phyloP scores from a whole-genome alignment of 2,113 vertebrate species.

The Dendropsophus ebraccatus region DNA sequence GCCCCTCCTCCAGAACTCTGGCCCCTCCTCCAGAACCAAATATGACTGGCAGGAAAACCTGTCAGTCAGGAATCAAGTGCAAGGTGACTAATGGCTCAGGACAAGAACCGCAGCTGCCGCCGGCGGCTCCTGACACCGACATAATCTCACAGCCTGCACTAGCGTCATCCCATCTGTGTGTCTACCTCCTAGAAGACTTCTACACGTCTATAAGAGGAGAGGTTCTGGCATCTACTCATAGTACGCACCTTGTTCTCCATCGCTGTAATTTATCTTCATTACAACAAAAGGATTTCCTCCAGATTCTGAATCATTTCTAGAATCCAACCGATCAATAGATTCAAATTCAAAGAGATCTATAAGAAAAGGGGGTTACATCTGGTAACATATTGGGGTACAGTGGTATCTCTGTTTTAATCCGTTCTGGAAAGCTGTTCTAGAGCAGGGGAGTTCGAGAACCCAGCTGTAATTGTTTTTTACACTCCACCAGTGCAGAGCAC shows the following conservation, averaged over 20 bases:
- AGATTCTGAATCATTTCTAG: conserved; percentile 10
- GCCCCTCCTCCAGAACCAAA: no score
- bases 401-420: no score
- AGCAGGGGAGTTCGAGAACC: no score
- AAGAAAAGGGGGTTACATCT: not conserved
- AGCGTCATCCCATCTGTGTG: not conserved
- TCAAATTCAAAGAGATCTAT: conserved; percentile 40
- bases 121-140: not conserved
- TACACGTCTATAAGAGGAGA: conserved; percentile 22
- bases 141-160: conserved; percentile 1
- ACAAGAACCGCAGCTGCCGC: no score
- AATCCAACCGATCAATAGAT: conserved; percentile 14
- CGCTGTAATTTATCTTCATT: conserved; percentile 38
- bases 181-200: not conserved
- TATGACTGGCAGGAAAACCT: no score
- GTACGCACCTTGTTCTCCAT: conserved; percentile 33
- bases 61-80: no score
- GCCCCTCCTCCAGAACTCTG: no score
- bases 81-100: no score
- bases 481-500: no score
- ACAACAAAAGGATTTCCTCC: conserved; percentile 27
- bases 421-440: no score
- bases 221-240: not conserved
- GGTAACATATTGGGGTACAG: no score
- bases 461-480: no score